Conservation (phyloP, 92 coral and sea anemone species). For the Porites evermanni region DNA sequence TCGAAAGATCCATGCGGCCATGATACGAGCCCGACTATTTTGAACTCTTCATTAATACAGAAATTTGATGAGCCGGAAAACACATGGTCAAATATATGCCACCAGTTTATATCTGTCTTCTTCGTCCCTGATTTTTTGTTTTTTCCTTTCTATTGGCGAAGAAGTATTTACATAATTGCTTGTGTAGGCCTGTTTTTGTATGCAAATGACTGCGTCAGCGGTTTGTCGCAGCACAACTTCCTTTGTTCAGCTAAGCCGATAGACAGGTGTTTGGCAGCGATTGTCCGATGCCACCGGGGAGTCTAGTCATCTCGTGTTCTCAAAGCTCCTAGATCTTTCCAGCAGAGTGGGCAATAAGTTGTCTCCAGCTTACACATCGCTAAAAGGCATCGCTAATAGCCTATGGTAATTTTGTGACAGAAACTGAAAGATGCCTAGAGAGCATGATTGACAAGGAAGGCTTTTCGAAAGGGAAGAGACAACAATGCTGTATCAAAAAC, state of each 20-base stretch:
- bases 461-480: conserved; percentile 3
- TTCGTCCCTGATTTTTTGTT: neutral
- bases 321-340: neutral
- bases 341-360: neutral
- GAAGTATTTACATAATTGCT: conserved; percentile 63
- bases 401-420: neutral
- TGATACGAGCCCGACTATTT: neutral
- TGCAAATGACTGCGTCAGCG: conserved; percentile 61
- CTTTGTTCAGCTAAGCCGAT: neutral
- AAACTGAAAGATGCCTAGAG: neutral
- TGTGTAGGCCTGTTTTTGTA: conserved; percentile 16
- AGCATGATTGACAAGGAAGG: neutral
- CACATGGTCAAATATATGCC: conserved; percentile 16
- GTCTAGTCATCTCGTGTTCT: neutral
- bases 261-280: conserved; percentile 5
- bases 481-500: neutral
- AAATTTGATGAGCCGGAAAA: neutral
- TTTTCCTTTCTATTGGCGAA: conserved; percentile 7
- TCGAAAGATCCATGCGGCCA: conserved; percentile 70
- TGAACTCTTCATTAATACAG: neutral
- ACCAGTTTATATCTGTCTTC: neutral
- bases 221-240: conserved; percentile 15
- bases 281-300: neutral
- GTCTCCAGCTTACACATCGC: neutral
- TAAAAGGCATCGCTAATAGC: neutral